Evolutionary conservation across 2,888 invertebrate genomes (phyloP).

Genomic region (Pinctada fucata): DNA sequence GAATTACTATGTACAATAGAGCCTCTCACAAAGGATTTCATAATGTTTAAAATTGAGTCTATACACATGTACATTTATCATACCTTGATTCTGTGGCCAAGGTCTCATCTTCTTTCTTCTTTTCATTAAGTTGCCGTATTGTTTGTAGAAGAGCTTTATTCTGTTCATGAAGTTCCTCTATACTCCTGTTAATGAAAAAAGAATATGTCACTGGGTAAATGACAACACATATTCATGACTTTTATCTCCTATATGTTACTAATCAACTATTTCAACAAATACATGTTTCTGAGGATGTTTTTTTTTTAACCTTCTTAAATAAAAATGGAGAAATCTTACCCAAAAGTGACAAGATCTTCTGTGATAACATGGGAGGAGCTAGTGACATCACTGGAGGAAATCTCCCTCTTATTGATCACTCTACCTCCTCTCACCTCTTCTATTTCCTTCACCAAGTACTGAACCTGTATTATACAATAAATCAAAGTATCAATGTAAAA

Average conservation of each 20-base stretch:
- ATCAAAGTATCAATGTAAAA: not conserved
- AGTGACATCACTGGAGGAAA: constrained; percentile 67
- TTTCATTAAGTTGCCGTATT: constrained; percentile 89
- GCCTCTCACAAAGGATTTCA: not conserved
- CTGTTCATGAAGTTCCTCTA: constrained; percentile 91
- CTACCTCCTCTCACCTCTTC: constrained; percentile 87
- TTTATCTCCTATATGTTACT: not conserved
- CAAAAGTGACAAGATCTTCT: constrained; percentile 91
- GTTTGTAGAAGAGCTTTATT: constrained; percentile 91
- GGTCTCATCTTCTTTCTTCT: constrained; percentile 88
- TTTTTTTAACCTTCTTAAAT: no score
- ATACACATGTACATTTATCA: constrained; percentile 10
- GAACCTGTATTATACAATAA: constrained; percentile 77
- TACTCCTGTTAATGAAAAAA: constrained; percentile 79
- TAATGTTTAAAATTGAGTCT: constrained; percentile 2
- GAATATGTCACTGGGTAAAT: not conserved
- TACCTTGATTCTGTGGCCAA: constrained; percentile 75
- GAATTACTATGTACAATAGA: not conserved
- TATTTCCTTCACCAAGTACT: constrained; percentile 87
- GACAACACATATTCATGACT: not conserved
- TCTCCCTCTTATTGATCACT: constrained; percentile 59
- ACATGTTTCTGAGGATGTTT: no score
- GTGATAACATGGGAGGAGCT: constrained; percentile 81
- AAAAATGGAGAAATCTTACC: constrained; percentile 53
- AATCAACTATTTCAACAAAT: no score